Percentiles rank a stretch among this genome's conserved stretches.
Evolutionary conservation across 1,140 invertebrate genomes (phyloP).

Genomic region (Drosophila kanapiae): DNA sequence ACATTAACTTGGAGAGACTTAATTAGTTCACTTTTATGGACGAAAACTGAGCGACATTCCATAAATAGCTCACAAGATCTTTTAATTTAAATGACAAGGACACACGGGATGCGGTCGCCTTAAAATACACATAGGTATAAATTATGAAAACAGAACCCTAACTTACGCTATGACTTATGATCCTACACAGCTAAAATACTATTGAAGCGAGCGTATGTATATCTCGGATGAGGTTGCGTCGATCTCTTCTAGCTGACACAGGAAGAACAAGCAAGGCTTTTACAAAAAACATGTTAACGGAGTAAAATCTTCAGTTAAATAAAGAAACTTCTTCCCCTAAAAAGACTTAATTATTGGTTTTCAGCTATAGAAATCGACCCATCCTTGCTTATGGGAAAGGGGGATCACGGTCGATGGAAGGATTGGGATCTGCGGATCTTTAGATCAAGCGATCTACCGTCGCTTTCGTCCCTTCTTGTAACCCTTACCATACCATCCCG

Average conservation of each 20-base stretch:
- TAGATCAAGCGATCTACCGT: conserved; percentile 34
- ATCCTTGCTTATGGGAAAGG: not conserved
- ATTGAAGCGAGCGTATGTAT: conserved; percentile 34
- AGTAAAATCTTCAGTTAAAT: not conserved
- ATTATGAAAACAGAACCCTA: conserved; percentile 19
- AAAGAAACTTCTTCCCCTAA: not conserved
- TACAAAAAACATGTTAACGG: not conserved
- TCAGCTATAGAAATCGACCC: not conserved
- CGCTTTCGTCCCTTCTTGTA: conserved; percentile 86
- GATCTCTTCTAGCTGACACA: not conserved
- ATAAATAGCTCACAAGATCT: not conserved
- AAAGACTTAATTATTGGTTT: not conserved
- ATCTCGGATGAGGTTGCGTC: conserved; percentile 12
- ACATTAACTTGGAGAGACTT: not conserved
- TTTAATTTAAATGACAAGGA: conserved; percentile 2
- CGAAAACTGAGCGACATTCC: conserved; percentile 8
- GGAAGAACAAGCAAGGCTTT: not conserved
- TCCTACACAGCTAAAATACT: conserved; percentile 46
- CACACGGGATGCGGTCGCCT: not conserved
- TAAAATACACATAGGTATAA: conserved; percentile 15
- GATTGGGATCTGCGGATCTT: not conserved
- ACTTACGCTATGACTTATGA: conserved; percentile 43
- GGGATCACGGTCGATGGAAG: conserved; percentile 4
- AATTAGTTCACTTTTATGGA: conserved; percentile 9
- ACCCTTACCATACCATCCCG: conserved; percentile 88